Conservation (phyloP, 2,888 invertebrate species). For the Sthenelais limicola region DNA sequence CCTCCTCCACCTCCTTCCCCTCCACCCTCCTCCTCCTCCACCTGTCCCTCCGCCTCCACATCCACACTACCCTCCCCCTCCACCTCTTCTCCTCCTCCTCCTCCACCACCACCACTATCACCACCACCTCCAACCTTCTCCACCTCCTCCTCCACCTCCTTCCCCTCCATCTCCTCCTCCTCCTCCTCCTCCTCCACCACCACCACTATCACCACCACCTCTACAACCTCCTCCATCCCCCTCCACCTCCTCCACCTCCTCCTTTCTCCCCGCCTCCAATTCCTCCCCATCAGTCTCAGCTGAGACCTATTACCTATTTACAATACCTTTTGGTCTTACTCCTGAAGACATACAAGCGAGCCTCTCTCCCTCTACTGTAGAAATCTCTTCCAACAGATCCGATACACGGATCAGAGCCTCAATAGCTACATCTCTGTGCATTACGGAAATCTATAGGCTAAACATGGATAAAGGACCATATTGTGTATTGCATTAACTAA, state of each 20-base stretch:
- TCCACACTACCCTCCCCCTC: not conserved
- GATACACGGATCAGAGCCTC: too few relatives aligned
- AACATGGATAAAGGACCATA: too few relatives aligned
- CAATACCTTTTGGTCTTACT: not conserved
- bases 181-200: not conserved
- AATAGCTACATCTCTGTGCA: too few relatives aligned
- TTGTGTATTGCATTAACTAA: too few relatives aligned
- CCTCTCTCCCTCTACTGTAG: too few relatives aligned
- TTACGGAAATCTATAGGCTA: too few relatives aligned
- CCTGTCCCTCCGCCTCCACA: not conserved
- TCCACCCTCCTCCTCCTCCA: not conserved
- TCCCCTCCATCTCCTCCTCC: not conserved
- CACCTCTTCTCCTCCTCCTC: not conserved
- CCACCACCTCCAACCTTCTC: not conserved
- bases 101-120: not conserved
- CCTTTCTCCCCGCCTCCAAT: not conserved
- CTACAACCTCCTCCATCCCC: not conserved
- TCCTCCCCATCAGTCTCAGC: not conserved
- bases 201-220: not conserved
- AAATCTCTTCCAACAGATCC: too few relatives aligned
- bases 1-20: not conserved
- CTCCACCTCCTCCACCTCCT: not conserved
- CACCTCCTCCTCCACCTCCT: not conserved
- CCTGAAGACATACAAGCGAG: too few relatives aligned
- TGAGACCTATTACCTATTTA: not conserved